Evolutionary conservation across 1,140 invertebrate species (phyloP), one percentile per base, ranked within the genome.

Genomic region (Cydia amplana): DNA sequence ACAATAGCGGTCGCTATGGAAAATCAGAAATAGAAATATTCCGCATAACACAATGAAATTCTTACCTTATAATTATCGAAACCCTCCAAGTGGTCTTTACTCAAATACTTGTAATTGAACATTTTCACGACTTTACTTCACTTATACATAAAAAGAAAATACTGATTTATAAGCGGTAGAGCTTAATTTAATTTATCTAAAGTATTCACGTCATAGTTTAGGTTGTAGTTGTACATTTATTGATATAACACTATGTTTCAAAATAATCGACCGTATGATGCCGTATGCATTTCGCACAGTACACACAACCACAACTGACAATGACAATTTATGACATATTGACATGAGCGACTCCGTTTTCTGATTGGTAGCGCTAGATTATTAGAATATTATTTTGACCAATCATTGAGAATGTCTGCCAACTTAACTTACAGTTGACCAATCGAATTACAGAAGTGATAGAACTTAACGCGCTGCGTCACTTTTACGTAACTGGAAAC

Each of bases 21-120:
- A 5, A 55, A n/a, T 16, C 2, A 18, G n/a, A 67, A 67, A 12
- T 7, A 18, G 10, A 51, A 18, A 40, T 7, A 7, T 32, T 2
- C 14, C 16, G 25, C 46, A 75, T n/a, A 23, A 51, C n/a, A 76
- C 63, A 36, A 73, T 64, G 9, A 40, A 51, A 65, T 51, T 85
- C 79, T 93, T 94, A 98, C 97, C 95, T 98, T 98, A 87, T 98
- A 98, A 93, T 96, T 96, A 92, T 98, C 97, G 92, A 98, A 98
- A 64, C 97, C 98, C 84, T 95, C 94, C 60, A 98, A 94, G 86
- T 98, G 96, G 80, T 97, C 96, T 75, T 94, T 93, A 49, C 94
- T 95, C 73, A 98, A 93, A 91, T 98, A 98, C 86, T 96, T 94
- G 73, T 94, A 93, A 87, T 95, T 94, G 78, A 95, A 85, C 85